phyloP scores from a whole-genome alignment of 2,113 vertebrate genomes.

The Macheiramphus alcinus region DNA sequence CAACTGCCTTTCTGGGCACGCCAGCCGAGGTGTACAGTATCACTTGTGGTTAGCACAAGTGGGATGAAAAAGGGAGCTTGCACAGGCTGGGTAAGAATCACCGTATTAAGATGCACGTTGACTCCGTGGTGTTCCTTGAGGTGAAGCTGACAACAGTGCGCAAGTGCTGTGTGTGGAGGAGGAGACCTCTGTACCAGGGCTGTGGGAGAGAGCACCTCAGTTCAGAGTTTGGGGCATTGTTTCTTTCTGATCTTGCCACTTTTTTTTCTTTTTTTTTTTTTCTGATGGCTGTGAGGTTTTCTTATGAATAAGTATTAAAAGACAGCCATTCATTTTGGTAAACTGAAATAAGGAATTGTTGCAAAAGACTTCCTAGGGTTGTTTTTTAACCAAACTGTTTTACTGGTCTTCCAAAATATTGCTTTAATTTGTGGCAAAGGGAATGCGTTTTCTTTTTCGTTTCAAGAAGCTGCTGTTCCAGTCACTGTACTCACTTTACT shows the following conservation, averaged over 20 bases:
- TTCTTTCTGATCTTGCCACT: background rate
- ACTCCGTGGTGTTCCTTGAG: background rate
- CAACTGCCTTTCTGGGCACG: background rate
- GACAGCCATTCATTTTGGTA: background rate
- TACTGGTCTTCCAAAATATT: constrained; percentile 61
- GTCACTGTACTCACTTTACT: background rate
- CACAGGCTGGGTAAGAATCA: background rate
- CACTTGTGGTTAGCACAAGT: rapidly evolving
- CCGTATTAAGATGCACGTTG: rapidly evolving
- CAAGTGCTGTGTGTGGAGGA: rapidly evolving
- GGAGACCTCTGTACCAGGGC: background rate
- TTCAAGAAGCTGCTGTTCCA: background rate
- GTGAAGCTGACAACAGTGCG: background rate
- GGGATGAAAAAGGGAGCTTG: background rate
- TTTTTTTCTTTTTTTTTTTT: too few relatives aligned
- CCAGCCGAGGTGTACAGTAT: background rate
- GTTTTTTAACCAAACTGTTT: background rate
- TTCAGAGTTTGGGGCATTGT: background rate
- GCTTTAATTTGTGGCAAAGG: constrained; percentile 46
- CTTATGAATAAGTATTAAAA: background rate
- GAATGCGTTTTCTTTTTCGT: background rate
- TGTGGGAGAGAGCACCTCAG: background rate
- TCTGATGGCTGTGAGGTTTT: background rate
- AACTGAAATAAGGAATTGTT: background rate
- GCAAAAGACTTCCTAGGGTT: background rate